A percentile compares a stretch with the other conserved stretches of the same genome.
Conservation (phyloP, 1,140 invertebrate genomes). For the Solenopsis invicta region DNA sequence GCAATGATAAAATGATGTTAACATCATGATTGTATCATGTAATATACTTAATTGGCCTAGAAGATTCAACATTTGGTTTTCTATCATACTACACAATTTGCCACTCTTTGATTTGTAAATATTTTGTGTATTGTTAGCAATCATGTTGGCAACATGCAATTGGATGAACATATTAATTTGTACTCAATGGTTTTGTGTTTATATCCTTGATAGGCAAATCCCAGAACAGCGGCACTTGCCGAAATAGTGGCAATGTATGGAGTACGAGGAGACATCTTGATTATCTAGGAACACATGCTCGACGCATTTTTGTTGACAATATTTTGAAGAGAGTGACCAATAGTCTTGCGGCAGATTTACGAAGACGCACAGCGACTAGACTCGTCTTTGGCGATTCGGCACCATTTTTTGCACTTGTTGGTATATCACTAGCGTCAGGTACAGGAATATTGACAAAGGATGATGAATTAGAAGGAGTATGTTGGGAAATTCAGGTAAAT, state of each 20-base stretch:
- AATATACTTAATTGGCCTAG: not conserved
- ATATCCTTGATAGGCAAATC: slow-evolving; percentile 79
- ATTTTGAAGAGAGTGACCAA: slow-evolving; percentile 91
- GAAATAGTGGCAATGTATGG: slow-evolving; percentile 80
- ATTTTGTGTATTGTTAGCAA: not conserved
- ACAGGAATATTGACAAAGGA: slow-evolving; percentile 92
- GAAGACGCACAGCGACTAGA: slow-evolving; percentile 88
- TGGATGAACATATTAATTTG: not conserved
- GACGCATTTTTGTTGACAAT: slow-evolving; percentile 90
- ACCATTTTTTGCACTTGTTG: slow-evolving; percentile 92
- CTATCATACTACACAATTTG: not conserved
- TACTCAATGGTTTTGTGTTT: slow-evolving; percentile 2
- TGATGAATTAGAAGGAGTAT: slow-evolving; percentile 92
- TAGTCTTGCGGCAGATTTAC: slow-evolving; percentile 89
- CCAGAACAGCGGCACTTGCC: slow-evolving; percentile 78
- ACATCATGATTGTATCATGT: not conserved
- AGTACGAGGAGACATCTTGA: slow-evolving; percentile 84
- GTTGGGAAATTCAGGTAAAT: slow-evolving; percentile 92
- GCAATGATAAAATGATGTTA: not conserved
- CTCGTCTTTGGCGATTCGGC: slow-evolving; percentile 91
- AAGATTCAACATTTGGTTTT: not conserved
- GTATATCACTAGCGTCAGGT: slow-evolving; percentile 91
- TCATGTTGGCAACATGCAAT: not conserved
- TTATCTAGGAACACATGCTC: slow-evolving; percentile 88
- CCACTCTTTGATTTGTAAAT: not conserved